Conservation (phyloP, 2,113 vertebrate species). For the Hiodon alosoides region DNA sequence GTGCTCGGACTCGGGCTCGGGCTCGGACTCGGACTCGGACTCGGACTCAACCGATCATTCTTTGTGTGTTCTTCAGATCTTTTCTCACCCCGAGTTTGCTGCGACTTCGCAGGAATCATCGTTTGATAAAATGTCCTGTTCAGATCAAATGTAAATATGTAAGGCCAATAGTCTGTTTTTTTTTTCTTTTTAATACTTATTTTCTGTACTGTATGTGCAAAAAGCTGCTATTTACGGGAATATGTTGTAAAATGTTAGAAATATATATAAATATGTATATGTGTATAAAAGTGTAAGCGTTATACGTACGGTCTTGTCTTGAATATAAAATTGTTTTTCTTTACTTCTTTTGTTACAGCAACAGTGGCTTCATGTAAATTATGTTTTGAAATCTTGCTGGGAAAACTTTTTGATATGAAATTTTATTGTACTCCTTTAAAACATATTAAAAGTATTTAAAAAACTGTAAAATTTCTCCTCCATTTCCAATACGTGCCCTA, state of each 20-base stretch:
- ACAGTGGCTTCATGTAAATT: conserved; percentile 1
- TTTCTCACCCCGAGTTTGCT: too few species aligned
- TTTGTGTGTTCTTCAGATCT: too few species aligned
- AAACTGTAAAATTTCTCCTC: neutral
- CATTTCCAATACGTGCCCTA: neutral
- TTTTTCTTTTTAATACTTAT: neutral
- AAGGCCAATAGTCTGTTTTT: neutral
- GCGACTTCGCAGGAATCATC: neutral
- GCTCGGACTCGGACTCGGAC: too few species aligned
- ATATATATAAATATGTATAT: neutral
- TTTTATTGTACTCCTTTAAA: conserved; percentile 12
- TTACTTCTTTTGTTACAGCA: neutral
- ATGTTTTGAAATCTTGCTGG: neutral
- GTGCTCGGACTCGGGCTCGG: too few species aligned
- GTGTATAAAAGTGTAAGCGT: neutral
- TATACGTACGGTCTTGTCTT: neutral
- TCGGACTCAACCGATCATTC: too few species aligned
- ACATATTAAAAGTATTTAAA: conserved; percentile 19
- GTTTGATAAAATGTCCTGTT: neutral
- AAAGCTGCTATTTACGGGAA: conserved; percentile 18
- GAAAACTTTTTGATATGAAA: conserved; percentile 2
- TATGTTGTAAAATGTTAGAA: neutral
- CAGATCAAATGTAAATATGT: neutral
- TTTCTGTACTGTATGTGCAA: conserved; percentile 17
- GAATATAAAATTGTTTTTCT: neutral